Percentiles rank a stretch among this genome's conserved stretches.
phyloP scores from a whole-genome alignment of 2,888 invertebrate species.

The Zootermopsis nevadensis region DNA sequence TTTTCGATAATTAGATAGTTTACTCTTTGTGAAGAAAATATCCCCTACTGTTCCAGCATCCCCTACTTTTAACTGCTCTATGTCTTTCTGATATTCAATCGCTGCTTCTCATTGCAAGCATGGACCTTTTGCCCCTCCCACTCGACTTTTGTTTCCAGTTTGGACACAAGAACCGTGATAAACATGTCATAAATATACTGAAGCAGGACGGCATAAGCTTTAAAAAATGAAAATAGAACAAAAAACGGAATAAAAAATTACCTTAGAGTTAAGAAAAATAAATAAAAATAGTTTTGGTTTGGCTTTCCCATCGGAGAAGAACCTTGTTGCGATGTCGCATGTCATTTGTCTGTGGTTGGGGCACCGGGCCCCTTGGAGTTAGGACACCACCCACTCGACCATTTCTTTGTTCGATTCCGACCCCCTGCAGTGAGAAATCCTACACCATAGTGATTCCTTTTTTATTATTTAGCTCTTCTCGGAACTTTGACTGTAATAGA shows the following conservation, averaged over 20 bases:
- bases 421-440: slow-evolving; percentile 14
- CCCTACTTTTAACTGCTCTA: not conserved
- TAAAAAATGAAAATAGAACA: not conserved
- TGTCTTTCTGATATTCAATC: not conserved
- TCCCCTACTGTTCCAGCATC: not conserved
- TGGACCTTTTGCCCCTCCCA: not conserved
- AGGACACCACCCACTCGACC: slow-evolving; percentile 23
- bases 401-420: slow-evolving; percentile 6
- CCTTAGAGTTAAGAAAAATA: not conserved
- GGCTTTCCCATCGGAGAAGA: slow-evolving; percentile 2
- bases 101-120: not conserved
- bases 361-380: slow-evolving; percentile 6
- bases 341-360: slow-evolving; percentile 14
- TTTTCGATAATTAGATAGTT: not conserved
- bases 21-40: not conserved
- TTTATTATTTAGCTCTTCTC: not conserved
- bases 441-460: slow-evolving; percentile 15
- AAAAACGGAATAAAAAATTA: not conserved
- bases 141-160: not conserved
- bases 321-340: not conserved
- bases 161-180: not conserved
- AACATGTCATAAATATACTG: slow-evolving; percentile 19
- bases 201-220: not conserved
- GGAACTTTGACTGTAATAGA: slow-evolving; percentile 1
- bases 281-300: slow-evolving; percentile 1